Percentiles rank a stretch among this genome's conserved stretches.
Evolutionary conservation across 2,888 invertebrate genomes (phyloP).

Genomic region (Acrobeloides nanus): DNA sequence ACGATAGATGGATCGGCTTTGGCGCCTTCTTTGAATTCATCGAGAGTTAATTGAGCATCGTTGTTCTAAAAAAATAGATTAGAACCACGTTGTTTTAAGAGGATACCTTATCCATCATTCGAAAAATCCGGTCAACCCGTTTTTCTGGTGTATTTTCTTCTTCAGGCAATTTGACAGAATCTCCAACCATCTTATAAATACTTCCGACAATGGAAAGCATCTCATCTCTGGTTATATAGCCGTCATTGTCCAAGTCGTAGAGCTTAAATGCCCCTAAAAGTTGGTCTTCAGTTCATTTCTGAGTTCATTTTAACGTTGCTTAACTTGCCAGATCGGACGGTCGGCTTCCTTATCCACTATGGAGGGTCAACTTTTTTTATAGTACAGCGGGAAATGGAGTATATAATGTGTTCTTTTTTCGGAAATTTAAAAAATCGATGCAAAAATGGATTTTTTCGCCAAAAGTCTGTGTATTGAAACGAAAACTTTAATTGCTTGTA

Average conservation of each 20-base stretch:
- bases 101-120: constrained; percentile 80
- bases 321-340: too few species aligned
- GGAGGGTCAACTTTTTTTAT: too few species aligned
- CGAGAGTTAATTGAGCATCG: constrained; percentile 86
- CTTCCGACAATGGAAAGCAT: constrained; percentile 88
- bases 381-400: too few species aligned
- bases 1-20: constrained; percentile 97
- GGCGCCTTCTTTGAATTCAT: constrained; percentile 92
- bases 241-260: constrained; percentile 59
- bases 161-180: constrained; percentile 47
- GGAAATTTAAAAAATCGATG: constrained; percentile 2
- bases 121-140: constrained; percentile 94
- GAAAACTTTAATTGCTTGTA: too few species aligned
- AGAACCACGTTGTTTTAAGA: too few species aligned
- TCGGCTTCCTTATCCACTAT: too few species aligned
- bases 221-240: constrained; percentile 57
- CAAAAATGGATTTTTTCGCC: too few species aligned
- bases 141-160: constrained; percentile 63
- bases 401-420: not conserved
- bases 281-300: constrained; percentile 97
- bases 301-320: constrained; percentile 56
- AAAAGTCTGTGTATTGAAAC: too few species aligned
- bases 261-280: constrained; percentile 69
- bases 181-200: constrained; percentile 93
- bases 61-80: constrained; percentile 69